phyloP scores from a whole-genome alignment of 2,113 vertebrate genomes.

The Mellivora capensis region DNA sequence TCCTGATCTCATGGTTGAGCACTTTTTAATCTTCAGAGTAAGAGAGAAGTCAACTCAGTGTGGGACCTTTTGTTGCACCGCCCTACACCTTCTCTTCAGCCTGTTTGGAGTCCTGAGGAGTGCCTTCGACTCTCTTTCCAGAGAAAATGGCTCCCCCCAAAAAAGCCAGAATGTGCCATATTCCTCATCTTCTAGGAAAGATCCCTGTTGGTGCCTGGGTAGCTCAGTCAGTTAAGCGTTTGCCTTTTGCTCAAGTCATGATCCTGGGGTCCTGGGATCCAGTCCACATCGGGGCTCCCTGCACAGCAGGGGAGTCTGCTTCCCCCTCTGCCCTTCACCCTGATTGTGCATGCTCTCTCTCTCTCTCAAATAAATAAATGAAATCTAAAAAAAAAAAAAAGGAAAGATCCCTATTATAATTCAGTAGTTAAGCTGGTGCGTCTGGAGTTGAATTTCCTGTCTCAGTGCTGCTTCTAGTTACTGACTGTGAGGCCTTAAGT shows the following conservation, averaged over 20 bases:
- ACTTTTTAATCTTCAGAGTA: neutral
- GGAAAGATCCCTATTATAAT: neutral
- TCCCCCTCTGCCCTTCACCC: neutral
- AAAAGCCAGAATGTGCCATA: neutral
- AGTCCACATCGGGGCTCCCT: neutral
- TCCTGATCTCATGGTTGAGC: neutral
- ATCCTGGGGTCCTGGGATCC: neutral
- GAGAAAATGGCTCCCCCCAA: neutral
- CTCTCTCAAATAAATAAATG: too few species aligned
- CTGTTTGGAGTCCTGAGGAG: neutral
- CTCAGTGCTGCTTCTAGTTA: neutral
- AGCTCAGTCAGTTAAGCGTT: neutral
- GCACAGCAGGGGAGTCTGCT: too few species aligned
- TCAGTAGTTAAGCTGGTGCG: neutral
- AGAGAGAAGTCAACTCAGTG: neutral
- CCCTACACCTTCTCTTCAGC: neutral
- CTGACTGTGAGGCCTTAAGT: neutral
- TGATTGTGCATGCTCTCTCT: neutral
- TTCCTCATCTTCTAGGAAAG: neutral
- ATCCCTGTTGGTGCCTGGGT: neutral
- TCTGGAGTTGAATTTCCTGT: neutral
- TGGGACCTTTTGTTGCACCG: neutral
- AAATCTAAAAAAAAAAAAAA: too few species aligned
- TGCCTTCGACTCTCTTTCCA: neutral
- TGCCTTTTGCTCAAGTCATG: neutral